Base-by-base conservation (phyloP, 53 echinoderm and acorn worm genomes). In the Holothuria leucospilota region DNA sequence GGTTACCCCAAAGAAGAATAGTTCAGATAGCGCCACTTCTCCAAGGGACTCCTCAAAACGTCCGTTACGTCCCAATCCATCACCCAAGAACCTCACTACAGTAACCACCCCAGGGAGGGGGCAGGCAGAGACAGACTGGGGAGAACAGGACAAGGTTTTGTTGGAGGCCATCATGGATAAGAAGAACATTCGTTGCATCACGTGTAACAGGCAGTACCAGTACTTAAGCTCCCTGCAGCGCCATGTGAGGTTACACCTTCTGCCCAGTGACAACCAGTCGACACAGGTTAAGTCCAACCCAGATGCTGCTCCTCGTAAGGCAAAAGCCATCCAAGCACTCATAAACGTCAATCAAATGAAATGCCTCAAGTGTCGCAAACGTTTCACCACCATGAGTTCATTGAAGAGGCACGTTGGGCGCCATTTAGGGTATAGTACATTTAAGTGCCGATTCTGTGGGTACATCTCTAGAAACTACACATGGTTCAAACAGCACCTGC, bases 401-500 rank as follows among this genome's bases (percentile, higher is more conserved):
- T 71, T 95, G 70, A 95, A 97, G 81, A 87, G 91, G 62, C 98
- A 97, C 71, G 98, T 94, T 2, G 98, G 89, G 39, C 89, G 98
- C 51, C 98, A 97, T 62, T 82, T 97, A 13, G 98, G 98, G 21
- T 97, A 95, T 86, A 93, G 89, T 68, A 95, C 94, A 39, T 97
- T 93, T 84, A 93, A 93, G 49, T 97, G 98, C 87, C 87, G 78
- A 2, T 97, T 81, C 78, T 97, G 98, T 78, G 93, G 91, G 0
- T 97, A 94, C 80, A 18, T 95, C 49, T 97, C 98, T 0, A 91
- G 93, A 18, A 97, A 94, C 87, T 95, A 93, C 86, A 91, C 95
- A 9, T 97, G 98, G 98, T 97, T 97, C 77, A 97, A 97, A 69
- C 92, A 95, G 66, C 98, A 97, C 66, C 87, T 97, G 29, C 78